Percentiles rank a stretch among this genome's conserved stretches.
Evolutionary conservation across 2,888 invertebrate genomes (phyloP).

Genomic region (Mylabris sibirica): DNA sequence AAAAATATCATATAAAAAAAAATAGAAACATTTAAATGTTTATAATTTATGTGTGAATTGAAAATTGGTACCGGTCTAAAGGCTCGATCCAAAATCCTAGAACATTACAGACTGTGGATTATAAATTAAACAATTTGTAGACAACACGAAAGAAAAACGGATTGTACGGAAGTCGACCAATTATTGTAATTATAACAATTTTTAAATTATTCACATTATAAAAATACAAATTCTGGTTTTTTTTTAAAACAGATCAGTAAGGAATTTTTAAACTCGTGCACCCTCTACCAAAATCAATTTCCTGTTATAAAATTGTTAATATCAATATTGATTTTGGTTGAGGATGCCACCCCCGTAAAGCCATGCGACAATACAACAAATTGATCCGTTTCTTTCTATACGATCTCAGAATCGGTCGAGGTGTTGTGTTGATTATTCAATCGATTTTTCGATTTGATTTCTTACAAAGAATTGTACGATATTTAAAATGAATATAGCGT

Average conservation of each 20-base stretch:
- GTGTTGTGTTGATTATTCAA: constrained; percentile 29
- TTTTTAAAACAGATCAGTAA: constrained; percentile 30
- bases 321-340: constrained; percentile 16
- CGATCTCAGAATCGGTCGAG: constrained; percentile 21
- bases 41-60: constrained; percentile 39
- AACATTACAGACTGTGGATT: constrained; percentile 46
- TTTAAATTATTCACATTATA: constrained; percentile 34
- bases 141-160: constrained; percentile 35
- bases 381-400: constrained; percentile 5
- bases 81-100: constrained; percentile 13
- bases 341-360: constrained; percentile 28
- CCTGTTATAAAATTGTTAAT: no score
- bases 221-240: constrained; percentile 39
- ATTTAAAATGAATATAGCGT: constrained; percentile 50
- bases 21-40: constrained; percentile 40
- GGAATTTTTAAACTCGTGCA: neutral
- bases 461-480: constrained; percentile 42
- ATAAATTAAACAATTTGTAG: constrained; percentile 40
- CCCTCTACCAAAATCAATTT: constrained; percentile 33
- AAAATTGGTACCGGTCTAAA: constrained; percentile 24
- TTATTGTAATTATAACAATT: constrained; percentile 36
- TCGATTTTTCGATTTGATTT: constrained; percentile 42
- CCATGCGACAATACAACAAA: constrained; percentile 37
- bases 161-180: constrained; percentile 47
- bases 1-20: constrained; percentile 28